phyloP scores from a whole-genome alignment of 2,113 vertebrate genomes.

The Tragelaphus strepsiceros region DNA sequence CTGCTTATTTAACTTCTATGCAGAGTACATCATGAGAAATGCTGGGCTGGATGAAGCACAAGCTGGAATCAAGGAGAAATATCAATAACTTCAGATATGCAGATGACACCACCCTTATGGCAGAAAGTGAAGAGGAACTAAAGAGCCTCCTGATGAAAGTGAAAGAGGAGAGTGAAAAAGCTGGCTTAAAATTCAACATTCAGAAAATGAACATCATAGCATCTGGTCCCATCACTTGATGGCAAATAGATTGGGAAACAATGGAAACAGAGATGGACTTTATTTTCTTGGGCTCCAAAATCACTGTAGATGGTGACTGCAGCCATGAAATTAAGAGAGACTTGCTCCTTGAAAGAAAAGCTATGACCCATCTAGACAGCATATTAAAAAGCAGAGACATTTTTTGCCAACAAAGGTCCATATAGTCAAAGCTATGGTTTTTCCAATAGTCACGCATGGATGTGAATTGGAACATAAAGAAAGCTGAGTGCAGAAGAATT shows the following conservation, averaged over 20 bases:
- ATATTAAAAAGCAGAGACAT: not conserved
- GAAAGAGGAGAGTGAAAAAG: not conserved
- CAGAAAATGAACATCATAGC: not conserved
- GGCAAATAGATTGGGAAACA: not conserved
- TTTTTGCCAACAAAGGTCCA: not conserved
- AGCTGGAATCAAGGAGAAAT: not conserved
- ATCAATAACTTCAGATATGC: not conserved
- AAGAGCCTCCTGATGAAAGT: not conserved
- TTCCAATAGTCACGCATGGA: not conserved
- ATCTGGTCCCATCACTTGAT: not conserved
- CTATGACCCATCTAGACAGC: not conserved
- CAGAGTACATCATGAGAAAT: not conserved
- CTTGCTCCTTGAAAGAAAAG: not conserved
- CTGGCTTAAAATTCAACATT: not conserved
- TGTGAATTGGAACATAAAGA: not conserved
- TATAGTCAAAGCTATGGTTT: not conserved
- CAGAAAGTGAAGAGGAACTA: not conserved
- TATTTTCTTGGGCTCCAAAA: not conserved
- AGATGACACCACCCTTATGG: not conserved
- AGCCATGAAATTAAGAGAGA: not conserved
- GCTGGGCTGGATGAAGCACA: not conserved
- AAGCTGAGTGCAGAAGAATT: not conserved
- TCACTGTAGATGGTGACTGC: not conserved
- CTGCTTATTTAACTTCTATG: not conserved
- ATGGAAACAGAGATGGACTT: not conserved